A percentile compares a stretch with the other conserved stretches of the same genome.
These are phyloP conservation scores for Macropus fuliginosus DNA, from an alignment of 2,797 vertebrate genomes.

Conservation along the genomic window DNA sequence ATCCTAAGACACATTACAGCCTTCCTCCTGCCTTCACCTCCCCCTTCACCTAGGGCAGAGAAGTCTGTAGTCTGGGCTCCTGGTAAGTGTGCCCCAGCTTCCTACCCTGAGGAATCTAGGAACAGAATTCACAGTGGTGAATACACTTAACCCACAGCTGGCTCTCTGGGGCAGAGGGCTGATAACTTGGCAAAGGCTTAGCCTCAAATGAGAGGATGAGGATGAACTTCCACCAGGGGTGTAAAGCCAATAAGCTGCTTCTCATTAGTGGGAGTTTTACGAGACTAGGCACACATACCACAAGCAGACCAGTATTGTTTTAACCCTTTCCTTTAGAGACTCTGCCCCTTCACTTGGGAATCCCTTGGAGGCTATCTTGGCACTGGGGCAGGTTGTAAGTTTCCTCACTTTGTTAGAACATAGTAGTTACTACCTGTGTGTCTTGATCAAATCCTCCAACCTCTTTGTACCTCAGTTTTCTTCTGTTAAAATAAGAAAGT, in stretches of 20 bases:
- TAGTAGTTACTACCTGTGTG: background rate
- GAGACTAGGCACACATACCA: background rate
- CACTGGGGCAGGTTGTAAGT: background rate
- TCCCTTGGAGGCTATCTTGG: background rate
- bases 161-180: background rate
- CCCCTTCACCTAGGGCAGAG: background rate
- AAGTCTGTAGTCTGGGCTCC: background rate
- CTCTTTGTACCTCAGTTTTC: constrained; percentile 1
- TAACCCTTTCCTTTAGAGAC: constrained; percentile 12
- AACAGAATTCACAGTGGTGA: background rate
- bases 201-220: constrained; percentile 37
- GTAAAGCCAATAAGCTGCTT: background rate
- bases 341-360: background rate
- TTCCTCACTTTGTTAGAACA: background rate
- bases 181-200: background rate
- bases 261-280: constrained; percentile 7
- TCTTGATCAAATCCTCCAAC: background rate
- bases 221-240: background rate
- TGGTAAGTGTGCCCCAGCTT: background rate
- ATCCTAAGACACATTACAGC: background rate
- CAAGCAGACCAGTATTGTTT: constrained; percentile 6
- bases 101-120: background rate
- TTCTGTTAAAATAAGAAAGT: constrained; percentile 2
- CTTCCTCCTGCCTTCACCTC: background rate
- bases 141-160: background rate